Conservation (phyloP, 2,797 vertebrate genomes). For the Anomalospiza imberbis region DNA sequence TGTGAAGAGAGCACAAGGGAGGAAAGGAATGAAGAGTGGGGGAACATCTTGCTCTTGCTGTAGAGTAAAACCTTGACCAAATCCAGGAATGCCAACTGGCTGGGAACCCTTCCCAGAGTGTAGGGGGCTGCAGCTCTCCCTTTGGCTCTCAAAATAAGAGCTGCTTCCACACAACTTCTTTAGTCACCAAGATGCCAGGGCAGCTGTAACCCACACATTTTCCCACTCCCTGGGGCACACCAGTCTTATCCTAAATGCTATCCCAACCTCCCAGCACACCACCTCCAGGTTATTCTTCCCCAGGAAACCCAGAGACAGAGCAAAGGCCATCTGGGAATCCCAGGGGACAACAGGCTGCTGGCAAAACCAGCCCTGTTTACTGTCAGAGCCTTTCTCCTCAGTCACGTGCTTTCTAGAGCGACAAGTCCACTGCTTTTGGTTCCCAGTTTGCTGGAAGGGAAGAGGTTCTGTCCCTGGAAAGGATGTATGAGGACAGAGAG, state of each 20-base stretch:
- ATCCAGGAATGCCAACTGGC: background rate
- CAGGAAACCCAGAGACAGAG: background rate
- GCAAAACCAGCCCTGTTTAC: background rate
- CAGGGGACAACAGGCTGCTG: background rate
- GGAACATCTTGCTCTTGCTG: background rate
- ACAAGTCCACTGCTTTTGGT: conserved; percentile 2
- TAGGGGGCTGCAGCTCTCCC: background rate
- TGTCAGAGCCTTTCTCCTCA: conserved; percentile 27
- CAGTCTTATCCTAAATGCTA: background rate
- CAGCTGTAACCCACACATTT: background rate
- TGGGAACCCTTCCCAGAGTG: background rate
- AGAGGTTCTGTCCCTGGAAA: background rate
- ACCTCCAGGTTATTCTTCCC: background rate
- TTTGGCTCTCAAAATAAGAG: background rate
- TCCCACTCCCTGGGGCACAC: background rate
- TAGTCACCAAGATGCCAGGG: background rate
- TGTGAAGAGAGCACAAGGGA: background rate
- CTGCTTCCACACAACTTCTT: background rate
- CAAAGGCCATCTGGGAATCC: background rate
- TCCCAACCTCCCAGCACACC: accelerated
- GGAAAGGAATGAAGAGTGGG: background rate
- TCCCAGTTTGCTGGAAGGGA: conserved; percentile 7
- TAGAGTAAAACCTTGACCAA: background rate
- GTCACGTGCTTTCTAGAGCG: conserved; percentile 58
- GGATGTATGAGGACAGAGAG: background rate